phyloP scores from a whole-genome alignment of 2,797 vertebrate genomes.

The Linurgus olivaceus region DNA sequence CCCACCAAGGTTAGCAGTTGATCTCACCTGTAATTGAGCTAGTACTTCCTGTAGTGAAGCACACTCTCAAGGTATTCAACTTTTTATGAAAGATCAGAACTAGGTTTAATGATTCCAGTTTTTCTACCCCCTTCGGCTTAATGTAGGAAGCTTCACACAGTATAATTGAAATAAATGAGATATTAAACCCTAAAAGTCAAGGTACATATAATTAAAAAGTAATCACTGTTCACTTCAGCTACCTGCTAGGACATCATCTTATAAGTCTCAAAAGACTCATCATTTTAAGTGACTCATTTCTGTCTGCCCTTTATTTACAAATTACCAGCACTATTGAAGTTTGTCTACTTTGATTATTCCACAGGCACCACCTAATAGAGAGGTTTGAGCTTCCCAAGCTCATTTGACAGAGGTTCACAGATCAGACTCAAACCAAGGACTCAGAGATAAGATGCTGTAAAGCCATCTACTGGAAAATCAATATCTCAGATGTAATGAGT shows the following conservation, averaged over 20 bases:
- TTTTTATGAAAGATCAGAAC: not conserved
- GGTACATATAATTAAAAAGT: not conserved
- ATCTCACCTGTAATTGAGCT: not conserved
- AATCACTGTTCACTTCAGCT: slow-evolving; percentile 21
- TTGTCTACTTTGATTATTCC: slow-evolving; percentile 32
- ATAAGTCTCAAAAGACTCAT: not conserved
- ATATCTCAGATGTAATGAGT: slow-evolving; percentile 77
- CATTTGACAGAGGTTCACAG: slow-evolving; percentile 29
- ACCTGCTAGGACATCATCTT: not conserved
- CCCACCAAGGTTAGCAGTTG: not conserved
- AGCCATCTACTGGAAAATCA: slow-evolving; percentile 70
- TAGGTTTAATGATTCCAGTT: not conserved
- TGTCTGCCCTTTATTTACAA: slow-evolving; percentile 26
- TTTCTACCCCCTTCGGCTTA: not conserved
- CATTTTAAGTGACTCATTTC: not conserved
- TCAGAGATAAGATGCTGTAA: slow-evolving; percentile 50
- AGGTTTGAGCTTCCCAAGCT: slow-evolving; percentile 26
- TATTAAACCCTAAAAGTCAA: not conserved
- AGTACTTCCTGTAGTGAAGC: slow-evolving; percentile 27
- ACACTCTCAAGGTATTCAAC: not conserved
- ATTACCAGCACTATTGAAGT: not conserved
- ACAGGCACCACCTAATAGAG: slow-evolving; percentile 20
- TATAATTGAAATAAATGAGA: slow-evolving; percentile 36
- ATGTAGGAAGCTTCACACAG: not conserved
- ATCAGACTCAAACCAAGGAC: slow-evolving; percentile 59